Percentiles rank a stretch among this genome's conserved stretches.
These are phyloP conservation scores for Neomicropteryx cornuta DNA, from an alignment of 1,140 invertebrate genomes.

Conservation along the genomic window DNA sequence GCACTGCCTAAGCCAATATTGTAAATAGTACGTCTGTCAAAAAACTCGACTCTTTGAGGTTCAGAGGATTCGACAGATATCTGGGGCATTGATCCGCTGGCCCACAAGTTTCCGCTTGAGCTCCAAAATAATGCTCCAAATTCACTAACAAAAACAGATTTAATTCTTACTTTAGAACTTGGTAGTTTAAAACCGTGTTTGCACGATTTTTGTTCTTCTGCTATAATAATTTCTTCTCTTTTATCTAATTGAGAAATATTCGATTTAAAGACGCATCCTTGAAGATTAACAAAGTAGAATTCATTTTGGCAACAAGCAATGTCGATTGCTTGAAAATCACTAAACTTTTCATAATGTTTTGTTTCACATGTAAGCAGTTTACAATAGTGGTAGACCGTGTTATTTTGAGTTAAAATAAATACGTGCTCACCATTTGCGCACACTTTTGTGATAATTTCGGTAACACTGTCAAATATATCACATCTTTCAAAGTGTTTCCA, in stretches of 20 bases:
- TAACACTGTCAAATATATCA: too few species aligned
- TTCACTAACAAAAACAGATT: slow-evolving; percentile 47
- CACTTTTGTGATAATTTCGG: slow-evolving; percentile 34
- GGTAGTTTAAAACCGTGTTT: slow-evolving; percentile 50
- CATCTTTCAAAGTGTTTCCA: too few species aligned
- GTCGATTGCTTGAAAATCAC: slow-evolving; percentile 41
- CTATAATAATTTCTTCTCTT: slow-evolving; percentile 47
- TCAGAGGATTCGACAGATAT: slow-evolving; percentile 47
- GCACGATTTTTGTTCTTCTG: slow-evolving; percentile 51
- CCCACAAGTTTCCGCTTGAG: slow-evolving; percentile 61
- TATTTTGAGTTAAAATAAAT: slow-evolving; percentile 33
- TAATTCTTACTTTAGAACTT: slow-evolving; percentile 48
- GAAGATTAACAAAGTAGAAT: slow-evolving; percentile 48
- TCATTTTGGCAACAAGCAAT: slow-evolving; percentile 46
- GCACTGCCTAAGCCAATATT: slow-evolving; percentile 51
- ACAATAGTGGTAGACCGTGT: slow-evolving; percentile 31
- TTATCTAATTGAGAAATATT: slow-evolving; percentile 38
- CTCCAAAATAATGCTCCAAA: slow-evolving; percentile 52
- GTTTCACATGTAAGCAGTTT: slow-evolving; percentile 21
- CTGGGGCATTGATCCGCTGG: slow-evolving; percentile 57
- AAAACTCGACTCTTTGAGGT: slow-evolving; percentile 55
- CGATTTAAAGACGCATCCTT: slow-evolving; percentile 48
- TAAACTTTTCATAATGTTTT: slow-evolving; percentile 28
- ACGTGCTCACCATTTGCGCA: slow-evolving; percentile 28
- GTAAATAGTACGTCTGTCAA: slow-evolving; percentile 52